Conservation (phyloP, 2,888 invertebrate species). For the Cabera pusaria region DNA sequence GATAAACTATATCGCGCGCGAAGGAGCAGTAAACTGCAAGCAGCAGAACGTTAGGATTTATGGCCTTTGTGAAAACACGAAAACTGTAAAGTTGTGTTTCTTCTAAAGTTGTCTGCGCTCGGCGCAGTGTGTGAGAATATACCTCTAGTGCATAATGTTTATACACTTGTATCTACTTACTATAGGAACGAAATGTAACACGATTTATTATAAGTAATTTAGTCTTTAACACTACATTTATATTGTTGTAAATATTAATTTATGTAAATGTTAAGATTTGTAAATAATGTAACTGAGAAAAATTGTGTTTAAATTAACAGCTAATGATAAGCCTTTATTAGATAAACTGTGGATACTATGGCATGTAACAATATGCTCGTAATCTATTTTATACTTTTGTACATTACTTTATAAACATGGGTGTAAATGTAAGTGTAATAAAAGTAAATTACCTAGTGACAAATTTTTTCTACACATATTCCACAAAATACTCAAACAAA, state of each 20-base stretch:
- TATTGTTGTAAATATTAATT: conserved; percentile 72
- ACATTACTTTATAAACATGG: conserved; percentile 46
- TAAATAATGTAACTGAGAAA: conserved; percentile 45
- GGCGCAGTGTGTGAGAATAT: conserved; percentile 38
- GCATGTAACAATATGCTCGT: conserved; percentile 15
- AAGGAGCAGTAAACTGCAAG: conserved; percentile 63
- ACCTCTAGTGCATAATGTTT: conserved; percentile 40
- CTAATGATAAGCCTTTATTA: no score
- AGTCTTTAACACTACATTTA: conserved; percentile 25
- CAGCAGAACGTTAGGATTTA: conserved; percentile 64
- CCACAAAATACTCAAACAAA: no score
- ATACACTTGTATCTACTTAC: conserved; percentile 32
- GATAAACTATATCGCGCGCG: conserved; percentile 69
- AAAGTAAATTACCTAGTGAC: no score
- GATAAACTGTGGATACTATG: conserved; percentile 19
- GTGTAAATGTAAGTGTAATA: conserved; percentile 42
- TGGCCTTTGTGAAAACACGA: conserved; percentile 65
- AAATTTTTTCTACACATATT: no score
- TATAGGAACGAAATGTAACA: conserved; percentile 25
- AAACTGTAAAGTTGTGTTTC: conserved; percentile 66
- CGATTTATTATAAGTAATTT: conserved; percentile 22
- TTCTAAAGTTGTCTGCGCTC: conserved; percentile 53
- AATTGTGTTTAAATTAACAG: not conserved
- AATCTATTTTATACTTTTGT: conserved; percentile 48
- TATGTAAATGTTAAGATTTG: conserved; percentile 55